Conservation (phyloP, 1,140 invertebrate species). For the Bombus affinis region DNA sequence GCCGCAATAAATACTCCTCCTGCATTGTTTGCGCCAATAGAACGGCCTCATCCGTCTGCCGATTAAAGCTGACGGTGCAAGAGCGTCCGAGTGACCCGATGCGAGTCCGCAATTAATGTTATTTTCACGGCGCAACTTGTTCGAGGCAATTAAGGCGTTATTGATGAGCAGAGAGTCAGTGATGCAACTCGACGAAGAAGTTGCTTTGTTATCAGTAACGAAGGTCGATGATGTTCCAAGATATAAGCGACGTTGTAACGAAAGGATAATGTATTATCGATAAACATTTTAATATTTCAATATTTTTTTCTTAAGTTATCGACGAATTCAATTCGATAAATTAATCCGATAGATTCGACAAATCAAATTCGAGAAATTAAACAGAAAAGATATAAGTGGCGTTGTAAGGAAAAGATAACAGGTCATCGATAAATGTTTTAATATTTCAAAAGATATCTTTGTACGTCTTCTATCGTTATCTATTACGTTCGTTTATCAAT, state of each 20-base stretch:
- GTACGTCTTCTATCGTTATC: too few species aligned
- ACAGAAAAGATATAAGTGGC: too few species aligned
- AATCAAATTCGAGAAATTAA: too few species aligned
- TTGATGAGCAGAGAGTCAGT: too few species aligned
- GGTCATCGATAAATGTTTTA: not conserved
- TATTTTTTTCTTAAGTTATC: too few species aligned
- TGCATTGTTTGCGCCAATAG: conserved; percentile 69
- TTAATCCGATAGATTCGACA: too few species aligned
- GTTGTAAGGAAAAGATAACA: too few species aligned
- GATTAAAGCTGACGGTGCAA: conserved; percentile 68
- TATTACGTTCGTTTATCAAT: too few species aligned
- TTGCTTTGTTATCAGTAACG: not conserved
- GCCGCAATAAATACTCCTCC: conserved; percentile 72
- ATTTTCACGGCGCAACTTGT: not conserved
- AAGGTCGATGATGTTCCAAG: not conserved
- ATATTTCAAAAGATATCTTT: not conserved
- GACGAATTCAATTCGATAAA: too few species aligned
- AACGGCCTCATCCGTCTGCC: conserved; percentile 49
- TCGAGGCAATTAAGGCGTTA: not conserved
- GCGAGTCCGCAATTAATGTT: conserved; percentile 42
- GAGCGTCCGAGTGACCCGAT: conserved; percentile 46
- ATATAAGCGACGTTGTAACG: not conserved
- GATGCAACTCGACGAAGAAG: not conserved
- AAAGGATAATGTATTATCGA: not conserved
- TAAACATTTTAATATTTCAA: not conserved